Evolutionary conservation across 2,797 vertebrate species (phyloP).

Genomic region (Psittacula derbiana): DNA sequence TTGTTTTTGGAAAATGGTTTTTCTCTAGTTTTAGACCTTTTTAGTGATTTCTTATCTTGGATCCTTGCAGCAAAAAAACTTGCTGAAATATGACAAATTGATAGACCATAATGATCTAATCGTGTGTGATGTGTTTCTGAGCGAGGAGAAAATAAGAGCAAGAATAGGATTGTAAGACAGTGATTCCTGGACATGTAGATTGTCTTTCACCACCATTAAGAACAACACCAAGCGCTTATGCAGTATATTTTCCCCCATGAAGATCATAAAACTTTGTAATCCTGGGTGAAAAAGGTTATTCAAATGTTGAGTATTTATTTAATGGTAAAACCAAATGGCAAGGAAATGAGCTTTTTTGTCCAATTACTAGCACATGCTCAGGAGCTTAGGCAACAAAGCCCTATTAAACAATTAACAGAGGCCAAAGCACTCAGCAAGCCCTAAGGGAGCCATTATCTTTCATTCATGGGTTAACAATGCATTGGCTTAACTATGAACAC

Average conservation of each 20-base stretch:
- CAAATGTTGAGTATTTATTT: background rate
- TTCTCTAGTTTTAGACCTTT: conserved; percentile 34
- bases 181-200: background rate
- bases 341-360: background rate
- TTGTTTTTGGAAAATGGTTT: conserved; percentile 45
- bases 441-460: background rate
- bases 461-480: background rate
- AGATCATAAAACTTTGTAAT: background rate
- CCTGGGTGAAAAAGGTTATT: background rate
- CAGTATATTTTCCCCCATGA: background rate
- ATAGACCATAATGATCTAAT: conserved; percentile 56
- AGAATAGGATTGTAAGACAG: background rate
- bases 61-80: background rate
- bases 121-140: background rate
- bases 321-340: background rate
- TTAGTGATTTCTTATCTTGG: conserved; percentile 2
- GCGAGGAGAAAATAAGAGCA: background rate
- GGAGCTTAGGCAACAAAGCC: background rate
- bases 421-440: background rate
- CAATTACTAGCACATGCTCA: background rate
- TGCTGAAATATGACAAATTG: conserved; percentile 48
- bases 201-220: background rate
- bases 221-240: background rate
- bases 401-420: background rate
- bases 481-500: background rate